Base-by-base conservation (phyloP, 2,113 vertebrate species). In the Clarias macrocephalus region DNA sequence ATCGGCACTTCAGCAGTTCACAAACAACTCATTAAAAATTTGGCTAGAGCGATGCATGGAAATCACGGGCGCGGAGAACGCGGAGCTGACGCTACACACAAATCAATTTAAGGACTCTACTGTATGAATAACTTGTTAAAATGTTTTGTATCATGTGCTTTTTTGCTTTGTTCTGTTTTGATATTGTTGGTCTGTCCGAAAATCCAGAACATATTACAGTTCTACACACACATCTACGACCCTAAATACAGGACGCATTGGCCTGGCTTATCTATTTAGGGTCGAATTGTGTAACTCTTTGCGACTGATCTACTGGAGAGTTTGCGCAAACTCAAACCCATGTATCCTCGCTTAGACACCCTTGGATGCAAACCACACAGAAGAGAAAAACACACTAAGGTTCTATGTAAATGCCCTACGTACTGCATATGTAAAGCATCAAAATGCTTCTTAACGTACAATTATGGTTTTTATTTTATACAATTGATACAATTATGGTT, bases 1-100 rank as follows among this genome's bases (percentile, higher is more conserved):
- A 87, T 84, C 52, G 77, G 66, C 59, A 83, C 80, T 73, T 86
- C 68, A 72, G 13, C 63, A 25, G 15, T 86, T 56, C 15, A 65
- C 79, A 72, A 85, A 30, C 63, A 54, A 23, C 15, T 76, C 73
- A 48, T 59, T 83, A 76, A n/a, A 48, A 66, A 63, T 56, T 7
- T 28, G 28, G 18, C 15, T 80, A 59, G 9, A 25, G 25, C 2
- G 21, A 81, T 42, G 30, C 11, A 30, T 28, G 1, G 76, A 82
- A 65, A 48, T 82, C 33, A 63, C 0, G 25, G 65, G 80, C 80
- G 28, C 54, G 42, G 13, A 54, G 42, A 54, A 52, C 63, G 19
- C 33, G 0, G 57, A 42, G 19, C 33, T 82, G n/a, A 82, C 0
- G 7, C 13, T 28, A 11, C 19, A 28, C 6, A 54, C 6, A 2